Percentiles rank a stretch among this genome's conserved stretches.
Conservation (phyloP, 2,888 invertebrate genomes). For the Platerodrilus igneus region DNA sequence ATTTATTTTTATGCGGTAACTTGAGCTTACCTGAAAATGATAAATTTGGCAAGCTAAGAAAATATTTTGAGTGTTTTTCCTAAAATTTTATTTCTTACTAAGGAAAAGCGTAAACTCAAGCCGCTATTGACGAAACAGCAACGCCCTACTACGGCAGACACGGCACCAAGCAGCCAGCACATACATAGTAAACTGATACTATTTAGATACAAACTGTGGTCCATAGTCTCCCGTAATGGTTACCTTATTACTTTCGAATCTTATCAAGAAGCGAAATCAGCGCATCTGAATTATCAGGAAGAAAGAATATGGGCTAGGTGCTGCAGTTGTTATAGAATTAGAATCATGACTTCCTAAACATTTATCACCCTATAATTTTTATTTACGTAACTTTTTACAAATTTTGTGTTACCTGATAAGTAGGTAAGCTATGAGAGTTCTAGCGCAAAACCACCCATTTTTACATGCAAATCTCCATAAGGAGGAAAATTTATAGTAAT, state of each 20-base stretch:
- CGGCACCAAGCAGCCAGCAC: constrained; percentile 2
- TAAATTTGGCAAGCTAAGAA: not conserved
- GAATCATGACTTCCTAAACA: too few relatives aligned
- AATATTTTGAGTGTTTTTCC: not conserved
- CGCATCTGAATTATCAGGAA: not conserved
- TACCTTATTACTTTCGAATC: constrained; percentile 3
- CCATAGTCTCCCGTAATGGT: not conserved
- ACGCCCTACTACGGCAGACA: not conserved
- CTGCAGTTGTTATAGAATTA: too few relatives aligned
- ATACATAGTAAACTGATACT: constrained; percentile 1
- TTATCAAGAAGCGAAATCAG: constrained; percentile 2
- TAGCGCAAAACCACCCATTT: too few relatives aligned
- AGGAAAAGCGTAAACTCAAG: too few relatives aligned
- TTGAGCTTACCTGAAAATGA: constrained; percentile 2
- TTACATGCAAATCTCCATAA: too few relatives aligned
- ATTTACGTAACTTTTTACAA: too few relatives aligned
- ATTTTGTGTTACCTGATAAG: too few relatives aligned
- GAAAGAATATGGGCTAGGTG: too few relatives aligned
- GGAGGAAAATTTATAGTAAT: too few relatives aligned
- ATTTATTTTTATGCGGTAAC: not conserved
- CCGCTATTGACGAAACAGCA: not conserved
- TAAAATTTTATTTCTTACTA: constrained; percentile 9
- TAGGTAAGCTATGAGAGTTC: too few relatives aligned
- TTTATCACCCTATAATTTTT: too few relatives aligned
- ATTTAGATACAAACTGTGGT: constrained; percentile 1